Evolutionary conservation across 1,140 invertebrate species (phyloP).

Genomic region (Scaptodrosophila lebanonensis): DNA sequence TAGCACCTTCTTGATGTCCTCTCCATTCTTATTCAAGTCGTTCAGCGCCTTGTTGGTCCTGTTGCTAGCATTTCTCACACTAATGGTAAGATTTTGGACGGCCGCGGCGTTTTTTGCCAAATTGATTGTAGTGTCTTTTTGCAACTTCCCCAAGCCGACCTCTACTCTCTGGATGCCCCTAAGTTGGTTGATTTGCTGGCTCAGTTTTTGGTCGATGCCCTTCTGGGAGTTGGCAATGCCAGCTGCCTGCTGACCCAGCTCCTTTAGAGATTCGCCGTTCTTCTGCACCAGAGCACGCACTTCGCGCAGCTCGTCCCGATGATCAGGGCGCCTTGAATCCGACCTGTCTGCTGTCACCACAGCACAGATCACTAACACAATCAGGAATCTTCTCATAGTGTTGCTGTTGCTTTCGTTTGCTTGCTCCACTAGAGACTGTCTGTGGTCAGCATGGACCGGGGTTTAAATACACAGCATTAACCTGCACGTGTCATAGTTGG

Average conservation of each 20-base stretch:
- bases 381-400: no score
- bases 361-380: no score
- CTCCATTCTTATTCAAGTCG: constrained; percentile 18
- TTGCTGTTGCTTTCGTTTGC: no score
- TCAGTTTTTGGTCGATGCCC: constrained; percentile 46
- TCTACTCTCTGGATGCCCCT: constrained; percentile 26
- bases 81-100: constrained; percentile 20
- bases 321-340: constrained; percentile 5
- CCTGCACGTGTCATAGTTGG: no score
- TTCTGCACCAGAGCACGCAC: constrained; percentile 10
- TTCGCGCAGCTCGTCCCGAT: background rate
- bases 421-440: no score
- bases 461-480: no score
- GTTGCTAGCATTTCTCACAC: constrained; percentile 13
- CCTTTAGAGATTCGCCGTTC: constrained; percentile 7
- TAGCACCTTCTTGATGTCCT: constrained; percentile 32
- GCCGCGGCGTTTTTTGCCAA: constrained; percentile 16
- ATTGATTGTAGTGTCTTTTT: constrained; percentile 12
- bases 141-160: constrained; percentile 22
- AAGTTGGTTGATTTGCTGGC: constrained; percentile 22
- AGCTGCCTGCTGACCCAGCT: background rate
- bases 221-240: constrained; percentile 29
- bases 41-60: constrained; percentile 26
- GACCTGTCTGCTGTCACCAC: no score
- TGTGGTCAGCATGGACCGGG: no score